Evolutionary conservation across 2,797 vertebrate species (phyloP), one percentile per base, ranked within the genome.

Genomic region (Melanotaenia nigrans): DNA sequence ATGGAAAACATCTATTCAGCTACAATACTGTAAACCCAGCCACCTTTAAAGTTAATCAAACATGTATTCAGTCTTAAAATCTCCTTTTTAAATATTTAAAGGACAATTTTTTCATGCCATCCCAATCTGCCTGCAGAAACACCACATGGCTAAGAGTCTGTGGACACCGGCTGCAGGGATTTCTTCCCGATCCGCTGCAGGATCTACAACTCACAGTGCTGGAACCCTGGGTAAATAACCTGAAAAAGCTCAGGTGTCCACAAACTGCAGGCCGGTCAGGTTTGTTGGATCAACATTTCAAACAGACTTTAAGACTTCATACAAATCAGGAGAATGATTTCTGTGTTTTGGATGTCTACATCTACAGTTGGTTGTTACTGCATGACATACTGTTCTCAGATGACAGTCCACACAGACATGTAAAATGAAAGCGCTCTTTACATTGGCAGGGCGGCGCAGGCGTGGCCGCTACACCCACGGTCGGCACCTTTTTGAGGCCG

Each of bases 381-480:
- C 67, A 79, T 87, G 77, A 96, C 96, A 92, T 97, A 97, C 96
- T 93, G 91, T 92, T 92, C 84, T 91, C 92, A 76, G 94, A 25
- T 85, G 94, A 88, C 90, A 90, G 84, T 94, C 8, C 93, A 91
- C 94, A 96, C 75, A 92, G 90, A 93, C 95, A 95, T 81, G 84
- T 81, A 92, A 89, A 81, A 78, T 92, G 89, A 92, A 86, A 89
- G 86, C 85, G 71, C 74, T 79, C 82, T 90, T 91, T 93, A 92
- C 93, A 94, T 69, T 83, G 91, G 86, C 94, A 96, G 76, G 90
- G 85, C 61, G 70, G 38, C 66, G 67, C 38, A 47, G 81, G 67
- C 78, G 65, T 18, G 38, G 73, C 64, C 20, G 61, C 24, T 38
- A 67, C 53, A 64, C 30, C 76, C 54, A 1, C 68, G 5, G 35